Evolutionary conservation across 2,113 vertebrate genomes (phyloP).

Genomic region (Nibea albiflora): DNA sequence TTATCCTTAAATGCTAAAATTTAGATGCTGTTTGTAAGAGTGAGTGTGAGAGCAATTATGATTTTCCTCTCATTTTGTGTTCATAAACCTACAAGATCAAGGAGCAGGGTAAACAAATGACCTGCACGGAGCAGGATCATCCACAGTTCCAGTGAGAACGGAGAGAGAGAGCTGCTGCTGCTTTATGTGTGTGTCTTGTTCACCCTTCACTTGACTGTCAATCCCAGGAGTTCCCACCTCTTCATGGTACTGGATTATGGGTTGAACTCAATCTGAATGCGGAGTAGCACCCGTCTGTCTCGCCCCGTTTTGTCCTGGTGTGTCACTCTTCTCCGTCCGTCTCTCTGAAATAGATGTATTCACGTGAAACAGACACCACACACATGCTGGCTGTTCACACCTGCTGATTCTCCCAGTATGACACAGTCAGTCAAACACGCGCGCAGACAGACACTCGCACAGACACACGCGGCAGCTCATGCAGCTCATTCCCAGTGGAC

Average conservation of each 20-base stretch:
- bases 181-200: conserved; percentile 40
- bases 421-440: conserved; percentile 50
- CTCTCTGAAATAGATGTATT: conserved; percentile 66
- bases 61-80: background rate
- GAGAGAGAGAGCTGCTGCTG: background rate
- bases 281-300: conserved; percentile 43
- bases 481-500: conserved; percentile 54
- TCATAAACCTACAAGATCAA: background rate
- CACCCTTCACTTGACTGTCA: conserved; percentile 64
- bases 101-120: background rate
- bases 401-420: conserved; percentile 57
- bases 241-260: conserved; percentile 66
- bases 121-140: conserved; percentile 6
- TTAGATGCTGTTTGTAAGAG: background rate
- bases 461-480: conserved; percentile 26
- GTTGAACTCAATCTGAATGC: conserved; percentile 69
- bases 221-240: conserved; percentile 63
- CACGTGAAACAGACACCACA: conserved; percentile 60
- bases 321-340: conserved; percentile 37
- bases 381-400: conserved; percentile 60
- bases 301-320: conserved; percentile 38
- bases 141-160: background rate
- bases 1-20: background rate
- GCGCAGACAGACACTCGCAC: conserved; percentile 18
- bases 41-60: background rate